phyloP scores from a whole-genome alignment of 2,113 vertebrate genomes.

The Rhadina sibilatrix region DNA sequence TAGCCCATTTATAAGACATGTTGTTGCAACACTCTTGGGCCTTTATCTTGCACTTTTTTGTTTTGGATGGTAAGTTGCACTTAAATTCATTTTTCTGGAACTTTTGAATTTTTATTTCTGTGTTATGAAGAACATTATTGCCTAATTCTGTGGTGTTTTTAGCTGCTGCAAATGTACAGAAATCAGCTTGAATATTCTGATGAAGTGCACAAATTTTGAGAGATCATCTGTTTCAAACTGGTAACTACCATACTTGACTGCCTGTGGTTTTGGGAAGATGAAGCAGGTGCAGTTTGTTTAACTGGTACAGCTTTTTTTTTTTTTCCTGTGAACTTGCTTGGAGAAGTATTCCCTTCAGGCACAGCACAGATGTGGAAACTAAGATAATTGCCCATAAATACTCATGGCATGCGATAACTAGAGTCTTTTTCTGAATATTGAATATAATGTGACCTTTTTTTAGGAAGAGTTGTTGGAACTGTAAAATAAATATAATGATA shows the following conservation, averaged over 20 bases:
- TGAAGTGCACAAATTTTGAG: not conserved
- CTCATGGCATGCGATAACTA: not conserved
- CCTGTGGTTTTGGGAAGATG: not conserved
- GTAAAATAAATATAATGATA: not conserved
- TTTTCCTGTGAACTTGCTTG: not conserved
- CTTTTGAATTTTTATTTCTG: not conserved
- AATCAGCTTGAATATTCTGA: not conserved
- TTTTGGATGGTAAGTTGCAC: slow-evolving; percentile 94
- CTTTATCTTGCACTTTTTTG: slow-evolving; percentile 98
- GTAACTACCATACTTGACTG: not conserved
- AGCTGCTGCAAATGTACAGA: not conserved
- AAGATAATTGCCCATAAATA: not conserved
- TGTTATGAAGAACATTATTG: not conserved
- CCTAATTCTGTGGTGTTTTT: not conserved
- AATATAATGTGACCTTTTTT: not conserved
- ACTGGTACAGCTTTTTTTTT: not conserved
- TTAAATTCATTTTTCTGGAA: not conserved
- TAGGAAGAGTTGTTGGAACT: not conserved
- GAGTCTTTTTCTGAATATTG: not conserved
- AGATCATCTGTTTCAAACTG: not conserved
- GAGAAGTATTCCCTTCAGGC: not conserved
- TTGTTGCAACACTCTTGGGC: slow-evolving; percentile 94
- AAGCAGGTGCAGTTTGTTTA: not conserved
- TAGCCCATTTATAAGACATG: slow-evolving; percentile 92
- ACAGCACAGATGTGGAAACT: not conserved